These are phyloP conservation scores for Hyposoter dolosus DNA, from an alignment of 2,888 invertebrate genomes.

Conservation along the genomic window DNA sequence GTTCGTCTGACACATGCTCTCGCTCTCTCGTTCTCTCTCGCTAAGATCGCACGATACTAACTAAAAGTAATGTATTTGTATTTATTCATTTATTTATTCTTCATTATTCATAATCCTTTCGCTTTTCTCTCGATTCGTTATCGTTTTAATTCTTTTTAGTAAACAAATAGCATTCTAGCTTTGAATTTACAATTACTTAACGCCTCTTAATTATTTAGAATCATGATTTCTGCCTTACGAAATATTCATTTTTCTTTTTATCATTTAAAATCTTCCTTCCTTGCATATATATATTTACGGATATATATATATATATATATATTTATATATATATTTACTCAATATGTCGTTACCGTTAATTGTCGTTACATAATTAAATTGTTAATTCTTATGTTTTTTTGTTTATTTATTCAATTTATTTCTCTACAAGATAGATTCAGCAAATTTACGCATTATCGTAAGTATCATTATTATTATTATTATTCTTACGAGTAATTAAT, in stretches of 20 bases:
- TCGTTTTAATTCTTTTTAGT: constrained; percentile 72
- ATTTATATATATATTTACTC: constrained; percentile 57
- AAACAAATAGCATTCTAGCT: constrained; percentile 81
- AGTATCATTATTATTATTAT: constrained; percentile 72
- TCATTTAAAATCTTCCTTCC: constrained; percentile 40
- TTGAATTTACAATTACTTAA: constrained; percentile 80
- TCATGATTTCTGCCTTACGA: constrained; percentile 76
- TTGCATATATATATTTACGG: constrained; percentile 52
- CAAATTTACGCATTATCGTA: constrained; percentile 63
- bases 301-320: neutral
- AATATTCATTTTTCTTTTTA: constrained; percentile 66
- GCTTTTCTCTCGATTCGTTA: constrained; percentile 52
- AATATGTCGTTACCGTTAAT: constrained; percentile 65
- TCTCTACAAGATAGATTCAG: constrained; percentile 66
- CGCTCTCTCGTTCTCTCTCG: constrained; percentile 59
- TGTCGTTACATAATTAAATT: constrained; percentile 73
- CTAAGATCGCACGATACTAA: constrained; percentile 71
- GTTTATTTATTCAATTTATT: constrained; percentile 8
- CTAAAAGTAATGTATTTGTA: constrained; percentile 57
- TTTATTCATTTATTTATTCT: constrained; percentile 54
- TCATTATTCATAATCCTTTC: constrained; percentile 65
- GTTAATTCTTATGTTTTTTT: constrained; percentile 63
- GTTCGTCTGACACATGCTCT: constrained; percentile 35
- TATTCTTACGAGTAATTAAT: constrained; percentile 67
- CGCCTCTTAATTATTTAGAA: constrained; percentile 80